Evolutionary conservation across 1,140 invertebrate species (phyloP).

Genomic region (Probaryconus sp.): DNA sequence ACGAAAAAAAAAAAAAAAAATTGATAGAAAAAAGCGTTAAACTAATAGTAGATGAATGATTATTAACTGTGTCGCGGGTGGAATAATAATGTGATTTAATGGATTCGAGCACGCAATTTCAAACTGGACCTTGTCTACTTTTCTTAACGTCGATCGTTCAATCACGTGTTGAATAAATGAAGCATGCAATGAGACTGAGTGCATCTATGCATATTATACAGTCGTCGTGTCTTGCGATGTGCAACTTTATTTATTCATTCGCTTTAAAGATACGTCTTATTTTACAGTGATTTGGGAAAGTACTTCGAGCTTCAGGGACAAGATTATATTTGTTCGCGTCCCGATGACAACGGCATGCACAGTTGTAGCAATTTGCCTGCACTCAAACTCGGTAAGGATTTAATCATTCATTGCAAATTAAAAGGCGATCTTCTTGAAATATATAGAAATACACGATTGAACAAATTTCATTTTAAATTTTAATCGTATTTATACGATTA

Average conservation of each 20-base stretch:
- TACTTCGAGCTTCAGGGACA: constrained; percentile 93
- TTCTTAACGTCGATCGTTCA: constrained; percentile 66
- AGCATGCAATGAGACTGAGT: constrained; percentile 63
- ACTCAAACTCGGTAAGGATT: constrained; percentile 78
- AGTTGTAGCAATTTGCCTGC: constrained; percentile 92
- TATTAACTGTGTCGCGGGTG: constrained; percentile 36
- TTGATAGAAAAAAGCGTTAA: constrained; percentile 32
- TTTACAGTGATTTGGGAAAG: constrained; percentile 82
- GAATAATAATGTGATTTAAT: constrained; percentile 53
- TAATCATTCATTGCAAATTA: too few relatives aligned
- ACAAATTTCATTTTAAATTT: too few relatives aligned
- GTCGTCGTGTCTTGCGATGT: constrained; percentile 61
- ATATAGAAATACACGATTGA: too few relatives aligned
- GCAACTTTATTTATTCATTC: not conserved
- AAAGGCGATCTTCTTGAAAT: too few relatives aligned
- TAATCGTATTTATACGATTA: too few relatives aligned
- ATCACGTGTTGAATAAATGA: constrained; percentile 61
- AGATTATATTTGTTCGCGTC: constrained; percentile 98
- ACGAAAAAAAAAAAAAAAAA: too few relatives aligned
- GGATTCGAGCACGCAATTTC: constrained; percentile 61
- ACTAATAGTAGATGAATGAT: constrained; percentile 29
- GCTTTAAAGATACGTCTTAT: constrained; percentile 40
- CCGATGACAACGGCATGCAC: constrained; percentile 97
- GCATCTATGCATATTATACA: constrained; percentile 64
- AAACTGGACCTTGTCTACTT: constrained; percentile 60